A percentile compares a stretch with the other conserved stretches of the same genome.
Evolutionary conservation across 2,113 vertebrate genomes (phyloP).

Genomic region (Zingel zingel): DNA sequence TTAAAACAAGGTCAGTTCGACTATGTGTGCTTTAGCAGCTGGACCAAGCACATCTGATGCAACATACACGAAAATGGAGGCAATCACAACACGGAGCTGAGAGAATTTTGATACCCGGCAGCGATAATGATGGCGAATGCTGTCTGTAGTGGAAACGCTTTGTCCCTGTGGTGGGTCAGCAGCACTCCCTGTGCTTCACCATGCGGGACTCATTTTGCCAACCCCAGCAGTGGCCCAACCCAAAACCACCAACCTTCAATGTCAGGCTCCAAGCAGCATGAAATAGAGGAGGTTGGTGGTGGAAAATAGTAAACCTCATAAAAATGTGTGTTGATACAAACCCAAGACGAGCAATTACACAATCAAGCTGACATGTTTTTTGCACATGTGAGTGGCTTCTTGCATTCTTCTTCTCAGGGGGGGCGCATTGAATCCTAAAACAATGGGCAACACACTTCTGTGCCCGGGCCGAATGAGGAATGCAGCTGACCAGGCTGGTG

Average conservation of each 20-base stretch:
- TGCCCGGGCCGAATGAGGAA: conserved; percentile 29
- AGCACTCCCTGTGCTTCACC: conserved; percentile 46
- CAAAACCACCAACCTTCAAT: conserved; percentile 76
- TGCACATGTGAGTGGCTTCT: conserved; percentile 12
- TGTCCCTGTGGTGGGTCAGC: conserved; percentile 40
- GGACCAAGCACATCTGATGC: conserved; percentile 80
- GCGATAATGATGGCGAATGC: conserved; percentile 34
- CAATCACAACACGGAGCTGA: conserved; percentile 53
- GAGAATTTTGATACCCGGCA: conserved; percentile 55
- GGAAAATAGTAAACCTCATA: conserved; percentile 50
- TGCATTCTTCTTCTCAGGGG: conserved; percentile 4
- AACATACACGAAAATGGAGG: conserved; percentile 77
- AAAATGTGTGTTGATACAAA: conserved; percentile 38
- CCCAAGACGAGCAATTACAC: conserved; percentile 24
- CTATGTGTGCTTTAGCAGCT: conserved; percentile 73
- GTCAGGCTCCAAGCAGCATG: conserved; percentile 29
- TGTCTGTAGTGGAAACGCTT: conserved; percentile 3
- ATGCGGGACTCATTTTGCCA: conserved; percentile 61
- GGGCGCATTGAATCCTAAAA: conserved; percentile 26
- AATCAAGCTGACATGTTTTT: conserved; percentile 34
- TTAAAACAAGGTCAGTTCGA: conserved; percentile 65
- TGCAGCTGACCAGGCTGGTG: conserved; percentile 33
- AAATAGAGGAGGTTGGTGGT: conserved; percentile 27
- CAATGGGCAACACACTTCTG: conserved; percentile 33
- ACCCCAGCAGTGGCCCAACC: conserved; percentile 66